A percentile compares a stretch with the other conserved stretches of the same genome.
Conservation (phyloP, 1,140 invertebrate species). For the Mizuhopecten yessoensis region DNA sequence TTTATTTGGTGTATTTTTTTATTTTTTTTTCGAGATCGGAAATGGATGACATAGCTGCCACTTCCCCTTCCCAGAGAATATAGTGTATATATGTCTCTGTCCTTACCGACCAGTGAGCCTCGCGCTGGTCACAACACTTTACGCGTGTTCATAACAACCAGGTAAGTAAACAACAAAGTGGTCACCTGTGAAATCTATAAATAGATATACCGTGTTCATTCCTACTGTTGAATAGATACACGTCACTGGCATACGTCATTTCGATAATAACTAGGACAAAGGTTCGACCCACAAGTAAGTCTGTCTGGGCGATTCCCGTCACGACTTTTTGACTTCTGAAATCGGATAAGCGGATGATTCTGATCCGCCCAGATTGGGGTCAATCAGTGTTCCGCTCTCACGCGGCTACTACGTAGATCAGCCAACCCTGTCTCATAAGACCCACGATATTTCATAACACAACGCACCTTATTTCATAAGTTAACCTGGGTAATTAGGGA, state of each 20-base stretch:
- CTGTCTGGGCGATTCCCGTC: no score
- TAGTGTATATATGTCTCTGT: no score
- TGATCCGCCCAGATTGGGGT: background rate
- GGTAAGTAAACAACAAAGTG: constrained; percentile 1
- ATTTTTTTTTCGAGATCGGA: no score
- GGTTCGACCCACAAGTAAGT: no score
- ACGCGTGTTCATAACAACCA: background rate
- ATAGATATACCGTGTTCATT: background rate
- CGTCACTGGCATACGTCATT: background rate
- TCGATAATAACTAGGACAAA: background rate
- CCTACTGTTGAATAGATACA: background rate
- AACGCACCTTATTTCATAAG: no score
- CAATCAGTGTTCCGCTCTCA: background rate
- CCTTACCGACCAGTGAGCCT: no score
- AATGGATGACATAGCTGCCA: no score
- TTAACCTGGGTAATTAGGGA: no score
- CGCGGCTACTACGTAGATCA: background rate
- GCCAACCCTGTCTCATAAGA: background rate
- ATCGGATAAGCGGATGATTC: background rate
- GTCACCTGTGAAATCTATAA: background rate
- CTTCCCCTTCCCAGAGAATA: no score
- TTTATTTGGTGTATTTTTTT: no score
- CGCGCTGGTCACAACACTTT: no score
- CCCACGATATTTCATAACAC: background rate
- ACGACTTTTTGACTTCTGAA: constrained; percentile 21